phyloP scores from a whole-genome alignment of 2,888 invertebrate genomes.

The Beris morrisii region DNA sequence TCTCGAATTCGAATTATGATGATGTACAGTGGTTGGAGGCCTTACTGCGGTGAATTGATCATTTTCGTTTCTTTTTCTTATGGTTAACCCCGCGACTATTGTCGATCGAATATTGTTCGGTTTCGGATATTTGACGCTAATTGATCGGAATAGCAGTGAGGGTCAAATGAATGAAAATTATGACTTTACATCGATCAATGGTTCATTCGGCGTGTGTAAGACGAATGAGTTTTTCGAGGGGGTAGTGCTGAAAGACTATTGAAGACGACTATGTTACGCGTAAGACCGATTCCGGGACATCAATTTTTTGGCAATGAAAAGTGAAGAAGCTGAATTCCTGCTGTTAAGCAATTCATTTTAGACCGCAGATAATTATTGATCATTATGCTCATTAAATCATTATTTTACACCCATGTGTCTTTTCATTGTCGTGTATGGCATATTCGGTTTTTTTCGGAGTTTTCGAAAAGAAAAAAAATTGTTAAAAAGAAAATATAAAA shows the following conservation, averaged over 20 bases:
- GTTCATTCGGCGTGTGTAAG: background rate
- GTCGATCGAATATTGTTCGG: conserved; percentile 21
- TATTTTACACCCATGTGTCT: conserved; percentile 33
- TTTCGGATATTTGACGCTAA: conserved; percentile 22
- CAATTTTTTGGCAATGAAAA: conserved; percentile 3
- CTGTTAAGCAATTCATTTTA: conserved; percentile 19
- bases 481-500: too few species aligned
- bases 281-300: conserved; percentile 25
- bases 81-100: background rate
- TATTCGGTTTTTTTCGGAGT: too few species aligned
- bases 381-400: conserved; percentile 30
- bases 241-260: background rate
- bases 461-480: too few species aligned
- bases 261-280: conserved; percentile 7
- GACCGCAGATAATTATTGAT: conserved; percentile 28
- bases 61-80: conserved; percentile 13
- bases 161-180: conserved; percentile 31
- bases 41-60: conserved; percentile 16
- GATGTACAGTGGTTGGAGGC: background rate
- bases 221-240: conserved; percentile 11
- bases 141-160: conserved; percentile 26
- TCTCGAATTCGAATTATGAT: background rate
- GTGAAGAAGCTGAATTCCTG: conserved; percentile 19
- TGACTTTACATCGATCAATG: conserved; percentile 28
- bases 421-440: conserved; percentile 9